Evolutionary conservation across 1,140 invertebrate species (phyloP).

Genomic region (Wasmannia auropunctata): DNA sequence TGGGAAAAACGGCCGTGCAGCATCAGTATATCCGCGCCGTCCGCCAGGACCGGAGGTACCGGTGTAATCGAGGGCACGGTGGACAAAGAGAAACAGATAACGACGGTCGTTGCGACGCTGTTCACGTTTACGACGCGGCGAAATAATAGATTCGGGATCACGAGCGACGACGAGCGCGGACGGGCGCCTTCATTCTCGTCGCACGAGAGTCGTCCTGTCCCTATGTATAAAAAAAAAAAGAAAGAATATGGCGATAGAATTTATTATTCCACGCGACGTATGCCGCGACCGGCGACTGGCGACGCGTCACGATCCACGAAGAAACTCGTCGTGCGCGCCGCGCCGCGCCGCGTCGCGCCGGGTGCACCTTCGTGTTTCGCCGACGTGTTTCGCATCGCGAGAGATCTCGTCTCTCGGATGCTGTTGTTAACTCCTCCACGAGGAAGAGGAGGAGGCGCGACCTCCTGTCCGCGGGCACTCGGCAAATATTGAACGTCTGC

Average conservation of each 20-base stretch:
- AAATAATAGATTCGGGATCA: slow-evolving; percentile 43
- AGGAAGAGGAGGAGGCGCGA: background rate
- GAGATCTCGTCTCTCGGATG: slow-evolving; percentile 24
- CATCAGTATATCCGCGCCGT: background rate
- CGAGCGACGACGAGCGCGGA: slow-evolving; percentile 18
- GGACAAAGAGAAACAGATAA: background rate
- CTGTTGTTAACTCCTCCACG: slow-evolving; percentile 21
- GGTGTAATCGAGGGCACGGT: background rate
- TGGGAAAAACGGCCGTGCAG: slow-evolving; percentile 2
- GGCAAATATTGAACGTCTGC: slow-evolving; percentile 34
- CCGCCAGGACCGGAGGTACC: background rate
- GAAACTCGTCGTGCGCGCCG: slow-evolving; percentile 7
- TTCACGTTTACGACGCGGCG: slow-evolving; percentile 39
- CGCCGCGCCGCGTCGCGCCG: background rate
- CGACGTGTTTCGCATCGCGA: slow-evolving; percentile 49
- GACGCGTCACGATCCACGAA: slow-evolving; percentile 26
- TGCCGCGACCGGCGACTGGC: background rate
- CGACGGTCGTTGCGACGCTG: slow-evolving; percentile 8
- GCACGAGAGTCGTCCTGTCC: background rate
- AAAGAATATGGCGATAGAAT: slow-evolving; percentile 25
- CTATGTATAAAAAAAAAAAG: background rate
- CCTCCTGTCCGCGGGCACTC: slow-evolving; percentile 30
- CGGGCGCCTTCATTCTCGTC: slow-evolving; percentile 21
- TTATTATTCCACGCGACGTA: slow-evolving; percentile 32
- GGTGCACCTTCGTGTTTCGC: slow-evolving; percentile 16